phyloP scores from a whole-genome alignment of 2,797 vertebrate species.

The Silurus aristotelis region DNA sequence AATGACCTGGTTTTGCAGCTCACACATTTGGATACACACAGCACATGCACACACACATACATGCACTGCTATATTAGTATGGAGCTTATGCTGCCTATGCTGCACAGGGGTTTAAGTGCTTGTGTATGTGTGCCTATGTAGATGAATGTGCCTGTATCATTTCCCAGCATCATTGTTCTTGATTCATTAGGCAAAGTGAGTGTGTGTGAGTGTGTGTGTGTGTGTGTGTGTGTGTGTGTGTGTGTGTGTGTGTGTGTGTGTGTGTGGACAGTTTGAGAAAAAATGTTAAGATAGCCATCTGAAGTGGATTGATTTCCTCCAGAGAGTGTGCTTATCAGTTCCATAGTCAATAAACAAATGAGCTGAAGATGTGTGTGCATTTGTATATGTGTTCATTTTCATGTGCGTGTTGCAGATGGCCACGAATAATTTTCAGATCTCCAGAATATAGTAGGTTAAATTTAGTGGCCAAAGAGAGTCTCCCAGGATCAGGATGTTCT shows the following conservation, averaged over 20 bases:
- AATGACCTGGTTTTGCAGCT: constrained; percentile 47
- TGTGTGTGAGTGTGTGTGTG: neutral
- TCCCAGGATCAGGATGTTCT: neutral
- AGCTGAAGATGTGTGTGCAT: constrained; percentile 19
- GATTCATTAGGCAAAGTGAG: constrained; percentile 16
- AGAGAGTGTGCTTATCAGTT: constrained; percentile 45
- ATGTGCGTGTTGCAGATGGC: constrained; percentile 21
- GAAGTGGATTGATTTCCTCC: constrained; percentile 55
- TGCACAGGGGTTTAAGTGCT: constrained; percentile 13
- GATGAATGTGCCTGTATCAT: constrained; percentile 5
- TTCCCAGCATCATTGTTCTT: constrained; percentile 2
- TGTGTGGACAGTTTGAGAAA: constrained; percentile 33
- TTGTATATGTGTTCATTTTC: constrained; percentile 19
- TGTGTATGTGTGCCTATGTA: constrained; percentile 21
- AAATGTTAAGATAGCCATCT: constrained; percentile 46
- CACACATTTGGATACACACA: constrained; percentile 42
- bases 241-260: constrained; percentile 27
- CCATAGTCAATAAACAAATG: constrained; percentile 53
- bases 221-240: constrained; percentile 8
- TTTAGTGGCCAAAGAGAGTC: constrained; percentile 29
- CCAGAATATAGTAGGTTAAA: constrained; percentile 53
- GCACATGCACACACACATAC: constrained; percentile 23
- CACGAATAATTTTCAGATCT: constrained; percentile 45
- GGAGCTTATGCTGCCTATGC: constrained; percentile 36
- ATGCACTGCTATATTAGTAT: constrained; percentile 17